These are phyloP conservation scores for Perognathus longimembris DNA, from an alignment of 2,113 vertebrate genomes.

Conservation along the genomic window DNA sequence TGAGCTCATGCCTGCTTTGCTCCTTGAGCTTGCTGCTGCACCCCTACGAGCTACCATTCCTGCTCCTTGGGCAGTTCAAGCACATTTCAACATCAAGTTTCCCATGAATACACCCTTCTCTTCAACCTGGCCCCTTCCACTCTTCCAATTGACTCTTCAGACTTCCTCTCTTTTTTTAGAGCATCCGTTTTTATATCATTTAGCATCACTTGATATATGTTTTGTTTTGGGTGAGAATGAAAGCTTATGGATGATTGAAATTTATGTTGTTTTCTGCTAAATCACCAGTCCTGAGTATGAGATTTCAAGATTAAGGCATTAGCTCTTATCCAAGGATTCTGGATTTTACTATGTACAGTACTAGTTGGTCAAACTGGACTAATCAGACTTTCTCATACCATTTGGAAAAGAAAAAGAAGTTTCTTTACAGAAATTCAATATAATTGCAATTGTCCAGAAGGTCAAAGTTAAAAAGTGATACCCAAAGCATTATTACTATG, in stretches of 20 bases:
- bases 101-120: neutral
- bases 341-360: neutral
- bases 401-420: neutral
- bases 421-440: neutral
- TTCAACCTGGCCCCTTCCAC: neutral
- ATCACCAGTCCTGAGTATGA: neutral
- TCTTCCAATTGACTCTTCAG: neutral
- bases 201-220: neutral
- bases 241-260: neutral
- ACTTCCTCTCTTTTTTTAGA: neutral
- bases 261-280: neutral
- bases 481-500: neutral
- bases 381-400: neutral
- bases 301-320: neutral
- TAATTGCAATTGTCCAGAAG: neutral
- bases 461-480: neutral
- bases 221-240: neutral
- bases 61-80: neutral
- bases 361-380: neutral
- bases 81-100: neutral
- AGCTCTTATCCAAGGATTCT: neutral
- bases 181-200: neutral
- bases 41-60: accelerated
- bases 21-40: accelerated
- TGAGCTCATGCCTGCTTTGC: neutral